phyloP scores from a whole-genome alignment of 2,888 invertebrate genomes.

The Dioctria linearis region DNA sequence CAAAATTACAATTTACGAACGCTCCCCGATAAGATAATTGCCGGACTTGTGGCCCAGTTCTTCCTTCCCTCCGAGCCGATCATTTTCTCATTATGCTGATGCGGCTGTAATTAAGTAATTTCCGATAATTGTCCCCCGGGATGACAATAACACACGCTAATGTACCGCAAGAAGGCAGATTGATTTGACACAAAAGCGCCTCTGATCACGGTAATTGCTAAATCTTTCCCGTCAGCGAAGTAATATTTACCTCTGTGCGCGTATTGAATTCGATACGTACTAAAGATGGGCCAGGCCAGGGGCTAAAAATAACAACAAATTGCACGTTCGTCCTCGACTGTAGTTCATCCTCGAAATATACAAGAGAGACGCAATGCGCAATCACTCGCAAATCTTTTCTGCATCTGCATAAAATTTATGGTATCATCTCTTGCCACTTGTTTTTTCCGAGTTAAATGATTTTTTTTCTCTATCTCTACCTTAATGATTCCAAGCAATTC shows the following conservation, averaged over 20 bases:
- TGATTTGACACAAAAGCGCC: constrained; percentile 13
- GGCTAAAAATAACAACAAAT: constrained; percentile 26
- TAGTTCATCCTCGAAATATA: not conserved
- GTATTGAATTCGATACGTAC: constrained; percentile 37
- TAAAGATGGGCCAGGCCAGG: not conserved
- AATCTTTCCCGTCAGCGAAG: constrained; percentile 16
- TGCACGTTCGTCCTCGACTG: not conserved
- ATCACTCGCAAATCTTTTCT: constrained; percentile 27
- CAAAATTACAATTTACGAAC: not conserved
- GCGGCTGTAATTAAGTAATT: constrained; percentile 27
- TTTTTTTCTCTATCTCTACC: not conserved
- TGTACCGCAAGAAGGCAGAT: not conserved
- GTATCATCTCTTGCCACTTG: constrained; percentile 30
- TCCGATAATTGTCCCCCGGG: constrained; percentile 8
- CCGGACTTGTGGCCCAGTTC: constrained; percentile 4
- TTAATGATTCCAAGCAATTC: too few species aligned
- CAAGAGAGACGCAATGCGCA: constrained; percentile 1
- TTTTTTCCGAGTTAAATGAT: constrained; percentile 16
- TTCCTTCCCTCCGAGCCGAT: too few species aligned
- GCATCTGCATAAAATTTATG: constrained; percentile 42
- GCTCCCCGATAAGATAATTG: not conserved
- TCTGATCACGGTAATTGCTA: constrained; percentile 35
- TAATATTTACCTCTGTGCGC: constrained; percentile 19
- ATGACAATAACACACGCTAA: constrained; percentile 29
- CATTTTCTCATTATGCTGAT: not conserved